Evolutionary conservation across 2,797 vertebrate genomes (phyloP).

Genomic region (Bradypus variegatus): DNA sequence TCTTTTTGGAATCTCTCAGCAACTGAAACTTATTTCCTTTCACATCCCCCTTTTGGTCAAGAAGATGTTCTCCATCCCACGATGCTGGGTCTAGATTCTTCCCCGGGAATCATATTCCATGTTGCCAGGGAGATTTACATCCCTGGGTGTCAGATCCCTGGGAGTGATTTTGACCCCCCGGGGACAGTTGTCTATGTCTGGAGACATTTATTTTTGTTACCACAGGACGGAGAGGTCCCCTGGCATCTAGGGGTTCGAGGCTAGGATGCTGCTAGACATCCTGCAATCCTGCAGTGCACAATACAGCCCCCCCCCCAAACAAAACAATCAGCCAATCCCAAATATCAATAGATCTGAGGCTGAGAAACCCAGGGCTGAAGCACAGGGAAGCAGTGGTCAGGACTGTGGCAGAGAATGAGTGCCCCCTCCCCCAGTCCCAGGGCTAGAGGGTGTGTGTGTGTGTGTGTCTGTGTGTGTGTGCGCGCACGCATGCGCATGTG

Average conservation of each 20-base stretch:
- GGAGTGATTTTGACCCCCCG: neutral
- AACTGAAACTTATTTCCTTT: too few species aligned
- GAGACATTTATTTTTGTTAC: neutral
- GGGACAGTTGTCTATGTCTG: neutral
- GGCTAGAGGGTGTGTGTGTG: rapidly evolving
- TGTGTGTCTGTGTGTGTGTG: rapidly evolving
- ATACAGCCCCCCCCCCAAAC: neutral
- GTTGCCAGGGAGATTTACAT: too few species aligned
- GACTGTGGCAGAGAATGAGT: neutral
- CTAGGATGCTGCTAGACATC: neutral
- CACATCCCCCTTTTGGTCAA: too few species aligned
- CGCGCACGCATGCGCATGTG: rapidly evolving
- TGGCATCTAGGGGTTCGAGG: neutral
- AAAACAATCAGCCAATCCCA: too few species aligned
- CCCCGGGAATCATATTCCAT: too few species aligned
- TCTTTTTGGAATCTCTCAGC: too few species aligned
- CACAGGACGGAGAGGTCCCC: neutral
- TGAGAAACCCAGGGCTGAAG: neutral
- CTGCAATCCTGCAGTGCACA: rapidly evolving
- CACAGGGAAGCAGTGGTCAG: neutral
- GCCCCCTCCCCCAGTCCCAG: neutral
- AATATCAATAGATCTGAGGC: too few species aligned
- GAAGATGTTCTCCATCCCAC: too few species aligned
- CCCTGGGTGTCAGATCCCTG: too few species aligned
- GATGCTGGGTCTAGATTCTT: too few species aligned